These are phyloP conservation scores for Dromius quadrimaculatus DNA, from an alignment of 2,888 invertebrate genomes.

Conservation along the genomic window DNA sequence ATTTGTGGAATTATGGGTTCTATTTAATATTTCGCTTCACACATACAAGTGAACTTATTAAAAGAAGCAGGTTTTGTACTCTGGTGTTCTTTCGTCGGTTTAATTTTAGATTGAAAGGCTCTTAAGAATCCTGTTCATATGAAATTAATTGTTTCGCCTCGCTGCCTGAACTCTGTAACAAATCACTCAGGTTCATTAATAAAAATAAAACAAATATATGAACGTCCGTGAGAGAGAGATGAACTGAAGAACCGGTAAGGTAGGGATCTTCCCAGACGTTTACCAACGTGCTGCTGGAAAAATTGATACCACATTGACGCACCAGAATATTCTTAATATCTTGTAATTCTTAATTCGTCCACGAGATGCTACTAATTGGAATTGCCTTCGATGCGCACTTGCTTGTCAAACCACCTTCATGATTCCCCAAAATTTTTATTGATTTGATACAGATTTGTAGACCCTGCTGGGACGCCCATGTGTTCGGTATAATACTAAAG, in stretches of 20 bases:
- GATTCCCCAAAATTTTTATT: too few relatives aligned
- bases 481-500: too few relatives aligned
- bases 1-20: too few relatives aligned
- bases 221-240: conserved; percentile 1
- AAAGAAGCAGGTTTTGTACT: conserved; percentile 27
- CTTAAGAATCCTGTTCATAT: conserved; percentile 42
- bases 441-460: too few relatives aligned
- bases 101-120: conserved; percentile 37
- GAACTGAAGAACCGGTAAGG: conserved; percentile 26
- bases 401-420: too few relatives aligned
- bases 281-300: not conserved
- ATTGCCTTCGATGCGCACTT: too few relatives aligned
- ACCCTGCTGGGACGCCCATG: too few relatives aligned
- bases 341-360: not conserved
- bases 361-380: too few relatives aligned
- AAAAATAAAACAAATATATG: conserved; percentile 47
- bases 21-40: conserved; percentile 7
- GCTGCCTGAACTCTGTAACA: conserved; percentile 44
- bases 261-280: not conserved
- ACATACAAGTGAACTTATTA: conserved; percentile 45
- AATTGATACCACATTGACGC: not conserved
- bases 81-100: conserved; percentile 9
- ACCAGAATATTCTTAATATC: not conserved
- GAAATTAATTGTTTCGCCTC: conserved; percentile 49
- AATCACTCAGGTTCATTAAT: conserved; percentile 50